These are phyloP conservation scores for Parascotia fuliginaria DNA, from an alignment of 2,888 invertebrate genomes.

Conservation along the genomic window DNA sequence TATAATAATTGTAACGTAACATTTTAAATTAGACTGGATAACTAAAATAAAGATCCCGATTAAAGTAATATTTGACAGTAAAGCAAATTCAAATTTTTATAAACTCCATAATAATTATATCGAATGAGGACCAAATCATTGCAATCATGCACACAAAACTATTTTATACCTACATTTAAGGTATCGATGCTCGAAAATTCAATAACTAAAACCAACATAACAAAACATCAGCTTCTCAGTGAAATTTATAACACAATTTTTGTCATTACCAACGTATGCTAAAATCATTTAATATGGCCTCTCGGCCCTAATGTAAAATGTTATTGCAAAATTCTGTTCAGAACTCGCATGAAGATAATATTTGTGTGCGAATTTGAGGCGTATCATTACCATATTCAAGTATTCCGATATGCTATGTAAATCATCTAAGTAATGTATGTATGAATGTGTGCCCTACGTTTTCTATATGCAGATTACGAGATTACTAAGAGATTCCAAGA, in stretches of 20 bases:
- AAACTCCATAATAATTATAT: too few species aligned
- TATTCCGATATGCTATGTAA: conserved; percentile 18
- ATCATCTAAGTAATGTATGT: conserved; percentile 2
- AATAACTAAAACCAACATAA: conserved; percentile 51
- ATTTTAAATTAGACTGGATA: too few species aligned
- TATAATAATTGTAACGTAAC: too few species aligned
- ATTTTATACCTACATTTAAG: too few species aligned
- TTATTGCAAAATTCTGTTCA: conserved; percentile 29
- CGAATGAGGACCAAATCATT: too few species aligned
- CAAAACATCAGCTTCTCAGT: conserved; percentile 34
- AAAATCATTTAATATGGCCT: conserved; percentile 28
- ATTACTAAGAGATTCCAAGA: neutral
- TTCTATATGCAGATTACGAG: neutral
- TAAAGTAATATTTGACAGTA: too few species aligned
- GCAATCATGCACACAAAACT: conserved; percentile 1
- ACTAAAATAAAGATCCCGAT: too few species aligned
- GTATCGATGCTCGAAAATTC: conserved; percentile 32
- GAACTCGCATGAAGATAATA: conserved; percentile 26
- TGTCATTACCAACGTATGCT: conserved; percentile 36
- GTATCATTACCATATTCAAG: conserved; percentile 22
- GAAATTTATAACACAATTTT: conserved; percentile 49
- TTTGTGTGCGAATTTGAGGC: conserved; percentile 21
- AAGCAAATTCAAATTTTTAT: too few species aligned
- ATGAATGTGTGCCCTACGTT: conserved; percentile 1
- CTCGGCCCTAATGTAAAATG: conserved; percentile 28